Evolutionary conservation across 2,797 vertebrate genomes (phyloP), one percentile per base, ranked within the genome.

Genomic region (Acrossocheilus fasciatus): DNA sequence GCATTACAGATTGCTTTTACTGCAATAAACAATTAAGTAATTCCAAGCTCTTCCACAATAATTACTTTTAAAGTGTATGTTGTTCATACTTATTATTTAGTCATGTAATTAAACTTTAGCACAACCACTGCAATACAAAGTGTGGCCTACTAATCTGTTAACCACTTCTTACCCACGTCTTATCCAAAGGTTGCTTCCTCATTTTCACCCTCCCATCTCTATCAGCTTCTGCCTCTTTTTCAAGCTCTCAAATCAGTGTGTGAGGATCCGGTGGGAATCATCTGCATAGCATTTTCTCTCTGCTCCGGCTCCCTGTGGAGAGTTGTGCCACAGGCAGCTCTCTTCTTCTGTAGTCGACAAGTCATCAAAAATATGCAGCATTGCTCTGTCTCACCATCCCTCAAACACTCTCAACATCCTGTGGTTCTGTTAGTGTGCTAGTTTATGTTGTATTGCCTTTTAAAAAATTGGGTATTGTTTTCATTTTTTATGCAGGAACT

Each of bases 291-390:
- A 20, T 57, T 80, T 14, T 72, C 23, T 59, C 62, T 45, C 50
- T 69, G 26, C 78, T 82, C 23, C 20, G 10, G 39, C 39, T 41
- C 72, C 50, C 83, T n/a, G 23, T 76, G 39, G 83, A 79, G 83
- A 77, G 72, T 36, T 75, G 47, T 82, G 83, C 84, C 78, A 85
- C 64, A 88, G 41, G 79, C 76, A 87, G 36, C 45, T 6, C 47
- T 18, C 11, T 47, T 52, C 34, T 34, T 85, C 87, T 76, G 82
- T 81, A 81, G 78, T 59, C 59, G 36, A 76, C 59, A 81, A 84
- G 76, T 84, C 87, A 88, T 82, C 64, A 77, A 72, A 88, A 85
- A 72, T 43, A 45, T 34, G 83, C 83, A 47, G 30, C 52, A 41
- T 34, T 30, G 2, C 57, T 73, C 69, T 45, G 39, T 84, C 57